Evolutionary conservation across 2,797 vertebrate genomes (phyloP).

Genomic region (Synaphobranchus kaupii): DNA sequence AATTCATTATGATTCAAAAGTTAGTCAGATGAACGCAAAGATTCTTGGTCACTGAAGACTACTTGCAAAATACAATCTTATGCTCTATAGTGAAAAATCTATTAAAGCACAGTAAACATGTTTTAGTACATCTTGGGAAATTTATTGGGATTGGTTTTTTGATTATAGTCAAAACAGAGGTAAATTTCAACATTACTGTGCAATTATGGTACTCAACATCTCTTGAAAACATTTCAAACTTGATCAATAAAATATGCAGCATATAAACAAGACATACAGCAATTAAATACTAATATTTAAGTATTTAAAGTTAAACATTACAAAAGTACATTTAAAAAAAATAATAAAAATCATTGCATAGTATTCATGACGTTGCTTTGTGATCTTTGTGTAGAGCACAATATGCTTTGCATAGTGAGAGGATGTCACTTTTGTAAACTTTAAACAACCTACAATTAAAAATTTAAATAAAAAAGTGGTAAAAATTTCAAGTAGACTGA

Average conservation of each 20-base stretch:
- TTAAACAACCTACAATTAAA: neutral
- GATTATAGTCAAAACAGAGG: neutral
- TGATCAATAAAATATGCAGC: conserved; percentile 48
- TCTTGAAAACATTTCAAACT: too few species aligned
- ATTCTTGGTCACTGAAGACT: neutral
- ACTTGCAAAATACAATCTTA: neutral
- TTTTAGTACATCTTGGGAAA: neutral
- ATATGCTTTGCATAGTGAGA: neutral
- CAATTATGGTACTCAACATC: conserved; percentile 21
- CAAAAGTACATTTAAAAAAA: conserved; percentile 41
- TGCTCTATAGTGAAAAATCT: too few species aligned
- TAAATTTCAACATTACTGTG: conserved; percentile 21
- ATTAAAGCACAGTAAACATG: neutral
- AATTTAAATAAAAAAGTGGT: neutral
- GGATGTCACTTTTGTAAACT: neutral
- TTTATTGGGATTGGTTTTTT: neutral
- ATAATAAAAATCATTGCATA: conserved; percentile 35
- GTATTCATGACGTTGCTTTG: conserved; percentile 34
- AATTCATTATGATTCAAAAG: neutral
- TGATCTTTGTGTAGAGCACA: conserved; percentile 21
- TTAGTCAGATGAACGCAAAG: neutral
- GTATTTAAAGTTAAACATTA: conserved; percentile 30
- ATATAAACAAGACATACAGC: conserved; percentile 42
- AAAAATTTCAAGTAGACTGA: conserved; percentile 23
- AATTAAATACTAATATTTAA: conserved; percentile 37